Evolutionary conservation across 2,888 invertebrate genomes (phyloP), one percentile per base, ranked within the genome.

Genomic region (Drosophila nr. perissopoda): DNA sequence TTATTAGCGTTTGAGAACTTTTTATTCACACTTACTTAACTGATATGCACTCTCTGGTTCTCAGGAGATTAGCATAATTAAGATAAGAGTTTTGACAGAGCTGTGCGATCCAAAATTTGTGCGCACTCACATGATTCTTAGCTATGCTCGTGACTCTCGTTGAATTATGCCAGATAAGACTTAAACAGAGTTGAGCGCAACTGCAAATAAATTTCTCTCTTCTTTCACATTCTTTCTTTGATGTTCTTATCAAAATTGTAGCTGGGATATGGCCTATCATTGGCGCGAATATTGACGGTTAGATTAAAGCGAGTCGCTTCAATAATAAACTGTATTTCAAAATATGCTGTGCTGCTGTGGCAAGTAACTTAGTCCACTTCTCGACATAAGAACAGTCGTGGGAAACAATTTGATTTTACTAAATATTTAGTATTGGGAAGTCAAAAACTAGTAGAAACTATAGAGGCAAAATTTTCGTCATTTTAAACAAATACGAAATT

Each of bases 291-390:
- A 27, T 25, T 42, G 13, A 31, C 27, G 6, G 18, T 42, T 7
- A 56, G 56, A 76, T 76, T 74, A 62, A 11, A 10, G 27, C 62
- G 58, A 51, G 36, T 65, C 33, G 13, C 27, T 16, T 10, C 27
- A 18, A 42, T 21, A 2, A 18, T 18, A 54, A 25, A 11, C 4
- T 33, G 21, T 48, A 25, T 58, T 46, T 42, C 27, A 21, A 21
- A 27, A 7, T 6, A 8, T 7, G 49, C 18, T 40, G 13, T 51
- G 65, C 51, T 64, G 18, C 6, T 40, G 51, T 42, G 3, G 7
- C 21, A 21, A 48, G 11, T 25, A 31, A 21, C 36, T 51, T 33
- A 33, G 49, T n/a, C 21, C 21, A 18, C 21, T 18, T 65, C 18
- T 11, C 40, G 10, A 36, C 52, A 27, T 21, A n/a, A 18, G 13